Evolutionary conservation across 2,888 invertebrate species (phyloP).

Genomic region (Blastobasis lacticolella): DNA sequence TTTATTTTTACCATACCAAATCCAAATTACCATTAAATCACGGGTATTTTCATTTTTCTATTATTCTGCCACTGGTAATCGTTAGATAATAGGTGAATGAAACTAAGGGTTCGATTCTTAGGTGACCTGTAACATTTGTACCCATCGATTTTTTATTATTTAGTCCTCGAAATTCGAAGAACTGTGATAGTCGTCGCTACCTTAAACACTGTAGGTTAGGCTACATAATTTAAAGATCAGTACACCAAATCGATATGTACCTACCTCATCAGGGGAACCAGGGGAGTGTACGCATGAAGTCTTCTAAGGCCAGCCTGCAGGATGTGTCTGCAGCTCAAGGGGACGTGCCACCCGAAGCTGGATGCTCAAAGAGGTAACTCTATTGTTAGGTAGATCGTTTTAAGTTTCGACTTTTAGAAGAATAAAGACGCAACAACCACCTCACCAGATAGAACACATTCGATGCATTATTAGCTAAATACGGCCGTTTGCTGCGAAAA

Average conservation of each 20-base stretch:
- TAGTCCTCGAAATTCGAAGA: not conserved
- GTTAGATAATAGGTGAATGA: no score
- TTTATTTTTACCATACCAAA: no score
- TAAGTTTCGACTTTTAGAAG: no score
- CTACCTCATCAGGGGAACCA: slow-evolving; percentile 26
- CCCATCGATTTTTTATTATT: no score
- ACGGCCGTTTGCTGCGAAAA: not conserved
- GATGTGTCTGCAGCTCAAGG: slow-evolving; percentile 29
- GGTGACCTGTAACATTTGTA: no score
- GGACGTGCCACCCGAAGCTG: slow-evolving; percentile 22
- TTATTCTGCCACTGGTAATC: no score
- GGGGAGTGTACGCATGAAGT: slow-evolving; percentile 25
- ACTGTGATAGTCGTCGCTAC: not conserved
- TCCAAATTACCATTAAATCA: no score
- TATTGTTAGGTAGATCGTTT: not conserved
- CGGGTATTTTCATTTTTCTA: no score
- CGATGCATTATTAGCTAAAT: not conserved
- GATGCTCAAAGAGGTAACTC: slow-evolving; percentile 28
- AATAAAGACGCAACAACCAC: not conserved
- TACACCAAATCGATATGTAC: not conserved
- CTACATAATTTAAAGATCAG: not conserved
- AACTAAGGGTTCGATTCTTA: no score
- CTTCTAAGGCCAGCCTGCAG: slow-evolving; percentile 45
- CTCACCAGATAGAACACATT: not conserved
- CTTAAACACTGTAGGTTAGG: not conserved